These are phyloP conservation scores for Leptoteleia sp. DNA, from an alignment of 1,140 invertebrate species.

Conservation along the genomic window DNA sequence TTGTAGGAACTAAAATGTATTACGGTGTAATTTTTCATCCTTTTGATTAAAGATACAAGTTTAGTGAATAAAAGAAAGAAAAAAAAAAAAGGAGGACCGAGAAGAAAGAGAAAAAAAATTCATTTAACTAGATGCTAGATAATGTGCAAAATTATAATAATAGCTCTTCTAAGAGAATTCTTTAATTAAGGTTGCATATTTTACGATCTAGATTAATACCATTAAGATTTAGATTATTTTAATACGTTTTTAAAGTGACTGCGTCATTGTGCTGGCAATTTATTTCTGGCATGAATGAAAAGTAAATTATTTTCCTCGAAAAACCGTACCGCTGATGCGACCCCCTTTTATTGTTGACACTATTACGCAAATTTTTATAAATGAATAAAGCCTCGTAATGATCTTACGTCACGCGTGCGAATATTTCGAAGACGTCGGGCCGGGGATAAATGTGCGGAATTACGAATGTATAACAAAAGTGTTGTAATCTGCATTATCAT, in stretches of 20 bases:
- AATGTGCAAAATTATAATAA: conserved; percentile 47
- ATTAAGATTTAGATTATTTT: conserved; percentile 63
- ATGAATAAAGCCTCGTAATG: conserved; percentile 26
- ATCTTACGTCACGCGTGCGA: conserved; percentile 37
- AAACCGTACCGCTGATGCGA: conserved; percentile 6
- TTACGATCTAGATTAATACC: conserved; percentile 57
- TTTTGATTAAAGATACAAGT: conserved; percentile 43
- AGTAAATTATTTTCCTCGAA: conserved; percentile 31
- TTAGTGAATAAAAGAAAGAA: too few species aligned
- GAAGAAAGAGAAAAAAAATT: too few species aligned
- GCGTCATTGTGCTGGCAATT: conserved; percentile 47
- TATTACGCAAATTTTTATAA: conserved; percentile 43
- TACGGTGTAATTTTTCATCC: conserved; percentile 30
- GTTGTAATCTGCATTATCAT: conserved; percentile 60
- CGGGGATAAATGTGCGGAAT: conserved; percentile 39
- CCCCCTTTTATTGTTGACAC: conserved; percentile 16
- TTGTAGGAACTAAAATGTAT: conserved; percentile 29
- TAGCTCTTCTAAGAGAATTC: conserved; percentile 47
- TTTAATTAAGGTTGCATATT: conserved; percentile 58
- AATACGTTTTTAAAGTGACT: conserved; percentile 54
- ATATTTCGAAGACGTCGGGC: conserved; percentile 21
- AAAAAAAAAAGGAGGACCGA: too few species aligned
- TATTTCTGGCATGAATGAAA: conserved; percentile 25
- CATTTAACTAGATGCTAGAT: conserved; percentile 47
- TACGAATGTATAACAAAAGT: conserved; percentile 55